A percentile compares a stretch with the other conserved stretches of the same genome.
Conservation (phyloP, 2,888 invertebrate species). For the Cyclophora albipunctata region DNA sequence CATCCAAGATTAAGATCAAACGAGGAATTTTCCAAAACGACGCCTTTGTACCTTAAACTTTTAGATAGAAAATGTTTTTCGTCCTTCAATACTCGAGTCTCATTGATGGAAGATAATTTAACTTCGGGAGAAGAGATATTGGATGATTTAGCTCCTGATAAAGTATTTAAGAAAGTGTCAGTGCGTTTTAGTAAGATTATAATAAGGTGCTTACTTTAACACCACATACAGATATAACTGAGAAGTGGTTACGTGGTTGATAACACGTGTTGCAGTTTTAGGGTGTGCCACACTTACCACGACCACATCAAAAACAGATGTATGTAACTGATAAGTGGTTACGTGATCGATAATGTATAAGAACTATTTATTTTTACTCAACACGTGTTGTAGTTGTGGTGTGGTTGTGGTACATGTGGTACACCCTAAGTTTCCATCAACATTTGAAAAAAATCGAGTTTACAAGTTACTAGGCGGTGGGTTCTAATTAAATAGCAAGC, state of each 20-base stretch:
- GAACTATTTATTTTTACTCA: no score
- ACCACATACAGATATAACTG: slow-evolving; percentile 1
- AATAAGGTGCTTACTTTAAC: not conserved
- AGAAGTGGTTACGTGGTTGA: not conserved
- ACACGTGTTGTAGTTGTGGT: no score
- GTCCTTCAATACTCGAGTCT: slow-evolving; percentile 2
- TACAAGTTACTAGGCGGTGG: no score
- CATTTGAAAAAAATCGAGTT: no score
- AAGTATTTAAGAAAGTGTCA: not conserved
- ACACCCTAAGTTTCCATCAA: no score
- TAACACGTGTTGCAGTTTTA: no score
- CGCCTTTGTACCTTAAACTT: slow-evolving; percentile 13
- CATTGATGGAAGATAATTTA: slow-evolving; percentile 4
- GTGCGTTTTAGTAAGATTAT: not conserved
- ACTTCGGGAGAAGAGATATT: slow-evolving; percentile 2
- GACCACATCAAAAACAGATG: no score
- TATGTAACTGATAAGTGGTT: not conserved
- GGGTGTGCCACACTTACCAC: no score
- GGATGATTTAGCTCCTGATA: not conserved
- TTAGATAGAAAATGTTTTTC: slow-evolving; percentile 13
- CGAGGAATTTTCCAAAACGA: slow-evolving; percentile 11
- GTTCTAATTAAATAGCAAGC: no score
- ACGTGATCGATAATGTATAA: no score
- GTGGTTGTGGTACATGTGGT: no score
- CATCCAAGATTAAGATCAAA: slow-evolving; percentile 10